Evolutionary conservation across 2,888 invertebrate genomes (phyloP), one percentile per base, ranked within the genome.

Genomic region (Sturmia bella): DNA sequence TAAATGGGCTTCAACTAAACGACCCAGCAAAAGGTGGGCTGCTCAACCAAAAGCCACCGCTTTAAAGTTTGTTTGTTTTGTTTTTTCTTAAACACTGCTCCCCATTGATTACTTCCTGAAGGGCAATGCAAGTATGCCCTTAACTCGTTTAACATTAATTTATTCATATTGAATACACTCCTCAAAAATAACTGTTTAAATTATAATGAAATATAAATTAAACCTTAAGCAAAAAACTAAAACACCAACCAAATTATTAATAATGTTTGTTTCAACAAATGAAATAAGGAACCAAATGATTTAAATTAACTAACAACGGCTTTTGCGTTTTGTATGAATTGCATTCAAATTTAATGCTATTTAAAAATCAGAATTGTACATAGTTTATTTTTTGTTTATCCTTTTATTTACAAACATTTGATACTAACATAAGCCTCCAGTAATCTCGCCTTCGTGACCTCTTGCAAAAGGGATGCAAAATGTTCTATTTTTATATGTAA

Each of bases 1-100:
- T 83, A 80, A 85, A 85, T 83, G 84, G 86, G 69, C 86, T 86
- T 68, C 84, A 82, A 70, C 72, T 43, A 19, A 78, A 66, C 52
- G 64, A 78, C 19, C 61, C 63, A 59, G 68, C 69, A 78, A 74
- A 82, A 82, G 82, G 82, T 82, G 82, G 82, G 82, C 82, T 57
- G 73, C 37, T 27, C 57, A n/a, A 52, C 24, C 32, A 64, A 64
- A 78, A 82, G 82, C 82, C 82, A 82, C 74, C 78, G 82, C 82
- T 78, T 76, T 78, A 39, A 76, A 37, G 41, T 66, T 72, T 83
- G 54, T 72, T 79, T 66, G 52, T 57, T 63, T 57, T 69, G 39
- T 37, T 61, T 69, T 64, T 50, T 59, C 52, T 56, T 69, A 63
- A 27, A 69, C 68, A 79, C 48, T 66, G 79, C 74, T 72, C 66